phyloP scores from a whole-genome alignment of 2,888 invertebrate species.

The Perizoma flavofasciatum region DNA sequence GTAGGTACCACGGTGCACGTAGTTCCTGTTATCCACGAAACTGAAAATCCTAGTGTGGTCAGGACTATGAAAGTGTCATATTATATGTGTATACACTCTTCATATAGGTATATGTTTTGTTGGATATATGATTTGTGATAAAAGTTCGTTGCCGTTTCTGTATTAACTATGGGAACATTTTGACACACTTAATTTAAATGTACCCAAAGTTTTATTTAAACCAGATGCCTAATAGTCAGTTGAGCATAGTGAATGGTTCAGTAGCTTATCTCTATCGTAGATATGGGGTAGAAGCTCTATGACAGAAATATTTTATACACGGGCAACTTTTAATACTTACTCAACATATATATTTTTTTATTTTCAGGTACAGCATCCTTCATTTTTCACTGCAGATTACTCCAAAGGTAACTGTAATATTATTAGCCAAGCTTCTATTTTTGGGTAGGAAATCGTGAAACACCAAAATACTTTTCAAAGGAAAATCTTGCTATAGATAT shows the following conservation, averaged over 20 bases:
- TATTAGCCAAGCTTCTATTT: slow-evolving; percentile 1
- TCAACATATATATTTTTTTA: slow-evolving; percentile 19
- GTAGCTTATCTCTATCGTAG: slow-evolving; percentile 21
- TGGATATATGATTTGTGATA: background rate
- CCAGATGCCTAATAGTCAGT: slow-evolving; percentile 70
- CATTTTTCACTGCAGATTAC: slow-evolving; percentile 25
- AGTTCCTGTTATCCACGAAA: no score
- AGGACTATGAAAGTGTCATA: no score
- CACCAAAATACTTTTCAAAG: background rate
- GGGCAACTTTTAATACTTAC: background rate
- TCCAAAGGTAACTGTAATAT: background rate
- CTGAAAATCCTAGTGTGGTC: no score
- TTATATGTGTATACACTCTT: no score
- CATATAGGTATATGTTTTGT: no score
- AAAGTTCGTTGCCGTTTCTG: slow-evolving; percentile 18
- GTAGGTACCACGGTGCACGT: no score
- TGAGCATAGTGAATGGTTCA: slow-evolving; percentile 38
- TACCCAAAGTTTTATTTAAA: slow-evolving; percentile 58
- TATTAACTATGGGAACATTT: slow-evolving; percentile 29
- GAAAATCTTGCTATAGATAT: slow-evolving; percentile 6
- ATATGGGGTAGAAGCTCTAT: slow-evolving; percentile 7
- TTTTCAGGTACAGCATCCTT: slow-evolving; percentile 45
- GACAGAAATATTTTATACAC: background rate
- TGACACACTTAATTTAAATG: slow-evolving; percentile 25
- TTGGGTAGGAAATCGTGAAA: no score